A percentile compares a stretch with the other conserved stretches of the same genome.
phyloP scores from a whole-genome alignment of 2,888 invertebrate species.

The Odontomyia ornata region DNA sequence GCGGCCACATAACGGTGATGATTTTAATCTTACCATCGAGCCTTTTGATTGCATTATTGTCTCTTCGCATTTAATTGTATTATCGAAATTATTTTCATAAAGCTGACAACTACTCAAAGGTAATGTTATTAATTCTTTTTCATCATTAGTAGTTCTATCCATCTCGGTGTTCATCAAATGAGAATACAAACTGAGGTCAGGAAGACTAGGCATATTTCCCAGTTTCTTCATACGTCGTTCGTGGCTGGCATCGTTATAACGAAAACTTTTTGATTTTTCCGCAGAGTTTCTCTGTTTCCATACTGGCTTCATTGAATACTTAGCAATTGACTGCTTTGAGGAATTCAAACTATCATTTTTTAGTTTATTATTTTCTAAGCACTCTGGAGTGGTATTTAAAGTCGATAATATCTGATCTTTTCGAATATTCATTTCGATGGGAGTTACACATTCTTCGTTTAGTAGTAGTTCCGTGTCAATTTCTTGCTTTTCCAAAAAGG shows the following conservation, averaged over 20 bases:
- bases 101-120: conserved; percentile 59
- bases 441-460: not conserved
- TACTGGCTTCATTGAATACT: conserved; percentile 51
- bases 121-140: not conserved
- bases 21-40: conserved; percentile 53
- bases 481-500: not conserved
- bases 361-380: conserved; percentile 61
- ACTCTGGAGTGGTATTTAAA: conserved; percentile 45
- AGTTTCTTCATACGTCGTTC: conserved; percentile 47
- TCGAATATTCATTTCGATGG: not conserved
- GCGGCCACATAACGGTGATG: conserved; percentile 45
- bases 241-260: conserved; percentile 66
- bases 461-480: not conserved
- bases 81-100: conserved; percentile 60
- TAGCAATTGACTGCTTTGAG: conserved; percentile 68
- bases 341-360: conserved; percentile 67
- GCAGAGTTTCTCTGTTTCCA: conserved; percentile 67
- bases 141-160: too few species aligned
- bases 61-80: conserved; percentile 46
- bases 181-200: conserved; percentile 56
- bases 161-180: not conserved
- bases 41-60: conserved; percentile 50
- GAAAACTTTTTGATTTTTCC: conserved; percentile 78
- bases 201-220: conserved; percentile 60
- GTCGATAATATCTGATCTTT: not conserved